Base-by-base conservation (phyloP, 2,888 invertebrate species). In the Troides helena region DNA sequence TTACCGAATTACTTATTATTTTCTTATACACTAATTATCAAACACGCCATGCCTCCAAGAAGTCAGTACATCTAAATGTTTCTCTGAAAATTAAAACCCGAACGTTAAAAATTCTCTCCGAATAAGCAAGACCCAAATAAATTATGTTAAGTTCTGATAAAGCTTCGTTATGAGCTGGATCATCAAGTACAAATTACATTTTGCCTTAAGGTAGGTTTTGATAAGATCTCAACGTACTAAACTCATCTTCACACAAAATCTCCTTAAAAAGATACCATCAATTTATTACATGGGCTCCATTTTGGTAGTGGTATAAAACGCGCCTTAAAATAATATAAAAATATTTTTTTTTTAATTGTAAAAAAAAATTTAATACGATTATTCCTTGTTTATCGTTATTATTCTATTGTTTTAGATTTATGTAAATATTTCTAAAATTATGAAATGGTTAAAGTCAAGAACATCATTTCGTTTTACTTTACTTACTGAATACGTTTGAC, bases 121-220 rank as follows among this genome's bases (percentile, higher is more conserved):
- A 23, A 39, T 39, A 36, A 57, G 23, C 7, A 62, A 62, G 36
- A 59, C 46, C 56, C 62, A 60, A 6, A 36, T 43, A 65, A 69
- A 56, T 69, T 56, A 43, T 30, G 4, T 65, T 57, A 62, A 56
- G 14, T 68, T 65, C 46, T 65, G 61, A 57, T 65, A 65, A 65
- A 36, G 36, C 62, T 50, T 62, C 14, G 56, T 62, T 62, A 69
- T 65, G 58, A 46, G 62, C 39, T 23, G 25, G 58, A 53, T 43
- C 65, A 66, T 62, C 58, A 59, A 58, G 62, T 36, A 36, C 7
- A 25, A 62, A 62, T 21, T 57, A 53, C 58, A 36, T 69, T 68
- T 68, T 50, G 70, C 70, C 70, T 70, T 66, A 66, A 66, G 66
- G 62, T 63, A 62, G 46, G 30, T 50, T 63, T 53, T 62, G 70